Percentiles rank a stretch among this genome's conserved stretches.
These are phyloP conservation scores for Polydrusus tereticollis DNA, from an alignment of 2,888 invertebrate genomes.

Conservation along the genomic window DNA sequence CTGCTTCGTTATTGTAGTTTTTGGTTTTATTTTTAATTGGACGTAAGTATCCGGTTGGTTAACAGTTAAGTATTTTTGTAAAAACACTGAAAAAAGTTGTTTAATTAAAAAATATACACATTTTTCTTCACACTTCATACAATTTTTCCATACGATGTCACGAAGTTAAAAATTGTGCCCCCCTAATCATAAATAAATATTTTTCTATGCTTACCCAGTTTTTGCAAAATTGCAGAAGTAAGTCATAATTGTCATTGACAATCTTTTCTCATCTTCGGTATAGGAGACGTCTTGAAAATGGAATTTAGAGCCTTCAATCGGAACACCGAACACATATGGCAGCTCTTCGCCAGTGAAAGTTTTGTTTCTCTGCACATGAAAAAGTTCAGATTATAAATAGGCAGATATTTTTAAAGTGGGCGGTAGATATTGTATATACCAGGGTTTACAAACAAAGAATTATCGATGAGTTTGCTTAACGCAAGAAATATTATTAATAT, in stretches of 20 bases:
- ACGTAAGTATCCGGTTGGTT: no score
- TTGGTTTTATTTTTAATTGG: no score
- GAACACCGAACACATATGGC: conserved; percentile 89
- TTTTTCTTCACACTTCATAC: no score
- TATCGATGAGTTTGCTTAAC: background rate
- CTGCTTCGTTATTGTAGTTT: no score
- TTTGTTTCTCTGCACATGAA: conserved; percentile 73
- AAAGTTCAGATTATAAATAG: conserved; percentile 43
- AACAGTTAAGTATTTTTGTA: no score
- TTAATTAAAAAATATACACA: no score
- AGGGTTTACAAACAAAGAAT: background rate
- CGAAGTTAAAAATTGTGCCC: no score
- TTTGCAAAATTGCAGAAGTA: conserved; percentile 93
- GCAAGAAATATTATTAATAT: background rate
- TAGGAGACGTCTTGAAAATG: conserved; percentile 79
- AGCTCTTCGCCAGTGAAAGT: conserved; percentile 89
- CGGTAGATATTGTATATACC: background rate
- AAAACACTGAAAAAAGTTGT: no score
- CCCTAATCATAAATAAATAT: no score
- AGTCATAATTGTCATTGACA: conserved; percentile 89
- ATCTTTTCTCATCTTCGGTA: conserved; percentile 80
- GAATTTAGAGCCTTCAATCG: conserved; percentile 76
- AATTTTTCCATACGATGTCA: no score
- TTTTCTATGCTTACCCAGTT: conserved; percentile 78
- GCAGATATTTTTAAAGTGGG: conserved; percentile 41